These are phyloP conservation scores for Phytoseiulus persimilis DNA, from an alignment of 2,888 invertebrate genomes.

Conservation along the genomic window DNA sequence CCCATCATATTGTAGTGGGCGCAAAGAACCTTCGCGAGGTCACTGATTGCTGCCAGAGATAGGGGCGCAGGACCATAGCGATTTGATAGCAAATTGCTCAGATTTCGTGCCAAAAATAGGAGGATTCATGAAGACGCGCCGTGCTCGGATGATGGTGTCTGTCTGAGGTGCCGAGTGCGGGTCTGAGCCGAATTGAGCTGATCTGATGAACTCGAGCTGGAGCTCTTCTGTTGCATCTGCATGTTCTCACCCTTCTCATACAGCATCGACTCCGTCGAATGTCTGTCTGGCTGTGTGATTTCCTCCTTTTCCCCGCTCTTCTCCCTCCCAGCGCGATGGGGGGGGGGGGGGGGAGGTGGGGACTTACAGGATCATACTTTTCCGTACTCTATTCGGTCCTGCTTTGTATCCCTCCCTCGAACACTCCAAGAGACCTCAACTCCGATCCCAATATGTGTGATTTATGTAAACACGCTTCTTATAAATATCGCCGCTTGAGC, in stretches of 20 bases:
- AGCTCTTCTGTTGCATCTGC: conserved; percentile 35
- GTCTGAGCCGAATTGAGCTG: neutral
- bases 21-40: neutral
- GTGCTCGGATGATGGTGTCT: neutral
- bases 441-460: neutral
- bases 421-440: neutral
- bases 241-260: conserved; percentile 25
- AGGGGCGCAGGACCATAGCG: neutral
- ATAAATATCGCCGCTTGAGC: neutral
- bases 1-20: neutral
- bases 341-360: neutral
- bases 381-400: too few relatives aligned
- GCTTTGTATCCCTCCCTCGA: neutral
- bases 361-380: too few relatives aligned
- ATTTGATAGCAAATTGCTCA: neutral
- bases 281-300: neutral
- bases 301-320: neutral
- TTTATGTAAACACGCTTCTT: neutral
- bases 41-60: neutral
- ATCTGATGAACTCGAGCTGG: neutral
- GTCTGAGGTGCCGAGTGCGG: neutral
- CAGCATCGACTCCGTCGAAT: neutral
- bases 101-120: conserved; percentile 5
- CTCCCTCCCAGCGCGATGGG: neutral
- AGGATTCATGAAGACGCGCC: neutral